Conservation (phyloP, 2,888 invertebrate genomes). For the Flabesymbios commensalis region DNA sequence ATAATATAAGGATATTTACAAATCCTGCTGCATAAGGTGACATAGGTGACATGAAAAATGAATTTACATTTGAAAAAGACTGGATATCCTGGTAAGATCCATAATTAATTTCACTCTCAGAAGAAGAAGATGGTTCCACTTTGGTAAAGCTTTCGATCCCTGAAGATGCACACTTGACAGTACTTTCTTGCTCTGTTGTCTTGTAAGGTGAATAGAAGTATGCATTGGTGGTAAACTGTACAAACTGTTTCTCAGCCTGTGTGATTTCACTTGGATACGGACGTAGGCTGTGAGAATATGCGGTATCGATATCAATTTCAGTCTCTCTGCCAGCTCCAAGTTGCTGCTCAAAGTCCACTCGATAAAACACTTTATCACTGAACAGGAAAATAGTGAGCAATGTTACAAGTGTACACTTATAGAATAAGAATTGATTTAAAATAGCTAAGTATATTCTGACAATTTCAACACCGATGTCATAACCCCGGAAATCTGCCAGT, state of each 20-base stretch:
- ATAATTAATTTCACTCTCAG: conserved; percentile 81
- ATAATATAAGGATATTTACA: neutral
- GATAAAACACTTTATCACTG: conserved; percentile 40
- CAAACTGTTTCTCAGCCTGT: conserved; percentile 92
- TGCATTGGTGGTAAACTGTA: conserved; percentile 82
- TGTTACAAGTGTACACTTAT: neutral
- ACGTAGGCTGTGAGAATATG: conserved; percentile 75
- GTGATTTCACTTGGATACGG: conserved; percentile 87
- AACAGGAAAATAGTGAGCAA: neutral
- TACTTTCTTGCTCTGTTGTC: conserved; percentile 80
- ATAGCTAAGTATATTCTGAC: neutral
- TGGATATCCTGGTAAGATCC: conserved; percentile 83
- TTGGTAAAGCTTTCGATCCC: conserved; percentile 68
- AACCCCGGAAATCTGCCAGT: neutral
- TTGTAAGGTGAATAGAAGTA: conserved; percentile 83
- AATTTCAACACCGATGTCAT: neutral
- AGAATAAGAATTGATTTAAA: neutral
- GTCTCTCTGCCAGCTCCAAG: conserved; percentile 51
- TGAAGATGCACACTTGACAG: conserved; percentile 75
- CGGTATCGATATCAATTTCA: conserved; percentile 62
- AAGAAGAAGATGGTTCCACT: conserved; percentile 64
- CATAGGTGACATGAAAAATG: neutral
- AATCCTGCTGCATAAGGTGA: neutral
- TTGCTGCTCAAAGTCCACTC: conserved; percentile 44
- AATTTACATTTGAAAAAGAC: conserved; percentile 63